Evolutionary conservation across 2,797 vertebrate genomes (phyloP).

Genomic region (Rhabdomys pumilio): DNA sequence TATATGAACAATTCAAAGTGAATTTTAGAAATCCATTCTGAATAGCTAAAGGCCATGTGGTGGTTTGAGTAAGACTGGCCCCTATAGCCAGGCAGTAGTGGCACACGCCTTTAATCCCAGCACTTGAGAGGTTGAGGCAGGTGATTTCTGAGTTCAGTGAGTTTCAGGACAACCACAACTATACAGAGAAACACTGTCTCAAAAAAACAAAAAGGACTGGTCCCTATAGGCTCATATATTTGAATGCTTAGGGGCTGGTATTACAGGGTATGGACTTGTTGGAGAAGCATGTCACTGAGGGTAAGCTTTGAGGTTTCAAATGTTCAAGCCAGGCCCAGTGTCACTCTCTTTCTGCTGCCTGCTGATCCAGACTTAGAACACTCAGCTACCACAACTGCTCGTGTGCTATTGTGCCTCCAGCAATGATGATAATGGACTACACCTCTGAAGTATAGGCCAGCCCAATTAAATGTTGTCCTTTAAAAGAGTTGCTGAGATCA

Average conservation of each 20-base stretch:
- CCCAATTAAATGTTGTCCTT: not conserved
- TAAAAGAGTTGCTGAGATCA: not conserved
- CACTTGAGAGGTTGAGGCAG: too few relatives aligned
- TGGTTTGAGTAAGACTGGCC: not conserved
- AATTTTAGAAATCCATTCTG: slow-evolving; percentile 21
- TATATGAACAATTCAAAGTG: not conserved
- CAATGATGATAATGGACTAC: not conserved
- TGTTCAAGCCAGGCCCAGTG: not conserved
- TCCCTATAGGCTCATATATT: not conserved
- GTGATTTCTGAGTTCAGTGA: too few relatives aligned
- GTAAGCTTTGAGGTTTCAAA: not conserved
- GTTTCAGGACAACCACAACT: too few relatives aligned
- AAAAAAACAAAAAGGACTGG: not conserved
- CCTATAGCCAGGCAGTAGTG: not conserved
- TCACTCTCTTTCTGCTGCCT: not conserved
- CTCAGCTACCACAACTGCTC: not conserved
- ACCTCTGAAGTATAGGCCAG: not conserved
- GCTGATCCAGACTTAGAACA: not conserved
- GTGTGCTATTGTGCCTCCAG: not conserved
- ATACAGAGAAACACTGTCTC: too few relatives aligned
- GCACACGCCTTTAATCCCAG: too few relatives aligned
- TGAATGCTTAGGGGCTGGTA: not conserved
- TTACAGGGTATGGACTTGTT: not conserved
- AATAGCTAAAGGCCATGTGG: not conserved
- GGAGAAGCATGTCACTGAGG: not conserved